phyloP scores from a whole-genome alignment of 1,140 invertebrate species.

The Popillia japonica region DNA sequence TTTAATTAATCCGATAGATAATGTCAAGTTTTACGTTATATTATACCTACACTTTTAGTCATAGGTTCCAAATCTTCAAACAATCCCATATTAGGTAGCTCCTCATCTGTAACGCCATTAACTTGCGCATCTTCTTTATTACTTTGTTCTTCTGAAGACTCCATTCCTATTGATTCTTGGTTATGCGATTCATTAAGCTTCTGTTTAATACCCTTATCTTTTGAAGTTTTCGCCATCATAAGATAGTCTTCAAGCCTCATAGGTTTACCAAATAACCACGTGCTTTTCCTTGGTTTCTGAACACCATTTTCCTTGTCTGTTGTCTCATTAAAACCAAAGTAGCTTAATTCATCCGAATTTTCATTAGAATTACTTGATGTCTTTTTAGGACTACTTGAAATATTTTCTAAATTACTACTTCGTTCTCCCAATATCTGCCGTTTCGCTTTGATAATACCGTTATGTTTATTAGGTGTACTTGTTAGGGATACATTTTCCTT shows the following conservation, averaged over 20 bases:
- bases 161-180: not conserved
- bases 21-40: not conserved
- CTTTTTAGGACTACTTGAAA: not conserved
- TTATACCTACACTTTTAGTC: conserved; percentile 16
- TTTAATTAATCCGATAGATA: not conserved
- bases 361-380: not conserved
- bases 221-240: not conserved
- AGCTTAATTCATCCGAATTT: conserved; percentile 28
- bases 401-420: conserved; percentile 26
- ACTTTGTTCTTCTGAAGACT: conserved; percentile 1
- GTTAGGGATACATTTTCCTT: not conserved
- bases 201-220: not conserved
- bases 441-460: not conserved
- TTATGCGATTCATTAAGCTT: not conserved
- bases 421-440: not conserved
- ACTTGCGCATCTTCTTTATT: not conserved
- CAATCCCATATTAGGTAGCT: not conserved
- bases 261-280: conserved; percentile 7
- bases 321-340: conserved; percentile 37
- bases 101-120: not conserved
- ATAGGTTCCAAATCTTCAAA: conserved; percentile 37
- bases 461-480: not conserved
- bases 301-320: not conserved
- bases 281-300: not conserved
- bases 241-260: not conserved